Conservation (phyloP, 2,888 invertebrate genomes). For the Nomada fucata region DNA sequence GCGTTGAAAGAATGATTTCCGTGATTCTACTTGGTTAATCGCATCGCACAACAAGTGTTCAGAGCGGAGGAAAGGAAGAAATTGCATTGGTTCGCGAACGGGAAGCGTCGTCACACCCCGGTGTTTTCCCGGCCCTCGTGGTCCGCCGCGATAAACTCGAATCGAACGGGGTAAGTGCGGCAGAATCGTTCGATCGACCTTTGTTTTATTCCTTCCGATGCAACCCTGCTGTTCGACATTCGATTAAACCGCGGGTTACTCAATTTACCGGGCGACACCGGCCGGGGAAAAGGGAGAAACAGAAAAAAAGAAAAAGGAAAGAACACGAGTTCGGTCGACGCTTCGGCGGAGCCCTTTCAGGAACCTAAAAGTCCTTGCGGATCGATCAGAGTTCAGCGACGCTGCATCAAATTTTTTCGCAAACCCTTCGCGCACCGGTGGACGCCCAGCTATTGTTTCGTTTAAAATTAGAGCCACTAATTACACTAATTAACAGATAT, state of each 20-base stretch:
- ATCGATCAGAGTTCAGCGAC: background rate
- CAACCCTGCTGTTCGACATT: conserved; percentile 36
- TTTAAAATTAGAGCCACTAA: too few relatives aligned
- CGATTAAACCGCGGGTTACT: conserved; percentile 60
- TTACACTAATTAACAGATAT: too few relatives aligned
- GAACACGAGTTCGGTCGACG: background rate
- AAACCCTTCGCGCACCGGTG: background rate
- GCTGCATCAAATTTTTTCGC: background rate
- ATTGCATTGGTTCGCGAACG: background rate
- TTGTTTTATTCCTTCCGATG: conserved; percentile 50
- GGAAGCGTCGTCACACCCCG: background rate
- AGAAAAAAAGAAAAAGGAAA: too few relatives aligned
- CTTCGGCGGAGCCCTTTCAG: background rate
- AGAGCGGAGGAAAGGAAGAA: background rate
- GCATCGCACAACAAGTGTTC: background rate
- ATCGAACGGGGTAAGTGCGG: conserved; percentile 29
- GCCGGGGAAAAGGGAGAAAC: background rate
- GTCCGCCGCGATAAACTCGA: conserved; percentile 45
- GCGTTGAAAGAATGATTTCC: background rate
- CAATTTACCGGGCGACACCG: conserved; percentile 42
- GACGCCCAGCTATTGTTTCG: too few relatives aligned
- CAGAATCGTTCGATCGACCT: conserved; percentile 32
- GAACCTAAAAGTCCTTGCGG: background rate
- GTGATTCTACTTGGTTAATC: background rate
- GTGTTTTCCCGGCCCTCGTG: conserved; percentile 1